Conservation (phyloP, 2,113 vertebrate genomes). For the Megatriorchis doriae region DNA sequence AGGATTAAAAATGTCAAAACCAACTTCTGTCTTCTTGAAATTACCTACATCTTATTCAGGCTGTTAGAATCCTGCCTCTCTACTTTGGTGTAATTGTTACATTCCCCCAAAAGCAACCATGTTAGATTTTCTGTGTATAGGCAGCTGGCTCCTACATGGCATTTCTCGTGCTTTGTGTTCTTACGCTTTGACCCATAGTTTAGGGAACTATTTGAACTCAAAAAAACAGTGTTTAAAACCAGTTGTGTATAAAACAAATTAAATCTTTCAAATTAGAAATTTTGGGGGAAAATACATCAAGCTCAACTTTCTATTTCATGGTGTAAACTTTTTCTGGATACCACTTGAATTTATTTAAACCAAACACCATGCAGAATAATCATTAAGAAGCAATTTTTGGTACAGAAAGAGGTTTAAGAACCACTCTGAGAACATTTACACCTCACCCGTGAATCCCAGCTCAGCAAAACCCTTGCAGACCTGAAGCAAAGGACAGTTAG, state of each 20-base stretch:
- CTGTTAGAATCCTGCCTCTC: neutral
- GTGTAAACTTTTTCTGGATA: neutral
- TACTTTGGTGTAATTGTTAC: neutral
- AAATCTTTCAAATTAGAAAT: neutral
- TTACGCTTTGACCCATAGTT: neutral
- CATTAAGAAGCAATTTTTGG: neutral
- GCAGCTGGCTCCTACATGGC: neutral
- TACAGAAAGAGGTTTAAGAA: neutral
- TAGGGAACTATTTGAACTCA: neutral
- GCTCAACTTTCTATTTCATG: neutral
- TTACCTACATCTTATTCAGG: neutral
- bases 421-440: neutral
- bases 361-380: neutral
- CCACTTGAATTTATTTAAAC: neutral
- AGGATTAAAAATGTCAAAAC: neutral
- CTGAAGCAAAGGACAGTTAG: neutral
- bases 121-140: neutral
- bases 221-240: neutral
- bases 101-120: neutral
- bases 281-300: neutral
- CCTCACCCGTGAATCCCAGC: neutral
- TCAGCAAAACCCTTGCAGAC: neutral
- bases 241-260: neutral
- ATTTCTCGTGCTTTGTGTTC: neutral
- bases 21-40: neutral